A percentile compares a stretch with the other conserved stretches of the same genome.
Evolutionary conservation across 2,797 vertebrate genomes (phyloP).

Genomic region (Scarus forsteni): DNA sequence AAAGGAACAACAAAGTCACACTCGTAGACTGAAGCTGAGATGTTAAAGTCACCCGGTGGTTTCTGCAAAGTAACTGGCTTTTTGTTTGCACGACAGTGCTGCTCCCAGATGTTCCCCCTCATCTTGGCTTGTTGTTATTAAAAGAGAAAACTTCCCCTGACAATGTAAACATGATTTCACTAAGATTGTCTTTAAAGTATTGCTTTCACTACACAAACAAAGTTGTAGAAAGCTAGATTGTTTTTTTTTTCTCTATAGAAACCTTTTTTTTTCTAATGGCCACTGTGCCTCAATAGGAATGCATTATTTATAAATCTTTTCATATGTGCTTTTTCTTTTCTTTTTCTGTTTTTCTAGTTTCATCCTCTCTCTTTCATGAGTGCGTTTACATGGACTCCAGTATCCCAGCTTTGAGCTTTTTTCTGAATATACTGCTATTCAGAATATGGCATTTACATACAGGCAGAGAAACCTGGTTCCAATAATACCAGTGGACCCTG

Average conservation of each 20-base stretch:
- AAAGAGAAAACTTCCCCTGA: slow-evolving; percentile 72
- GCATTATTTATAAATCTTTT: slow-evolving; percentile 81
- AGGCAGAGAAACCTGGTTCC: no score
- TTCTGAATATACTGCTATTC: no score
- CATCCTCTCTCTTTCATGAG: slow-evolving; percentile 25
- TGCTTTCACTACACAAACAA: slow-evolving; percentile 86
- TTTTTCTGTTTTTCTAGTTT: slow-evolving; percentile 45
- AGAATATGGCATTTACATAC: no score
- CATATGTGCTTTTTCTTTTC: slow-evolving; percentile 80
- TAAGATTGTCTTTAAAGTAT: slow-evolving; percentile 89
- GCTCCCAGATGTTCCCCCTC: slow-evolving; percentile 36
- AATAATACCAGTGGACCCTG: no score
- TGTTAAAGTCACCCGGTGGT: slow-evolving; percentile 31
- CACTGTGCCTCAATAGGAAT: slow-evolving; percentile 80
- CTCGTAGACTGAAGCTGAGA: slow-evolving; percentile 14
- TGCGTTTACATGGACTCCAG: no score
- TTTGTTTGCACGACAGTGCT: slow-evolving; percentile 49
- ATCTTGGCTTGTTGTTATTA: slow-evolving; percentile 61
- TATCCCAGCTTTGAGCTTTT: no score
- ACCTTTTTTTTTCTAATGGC: slow-evolving; percentile 74
- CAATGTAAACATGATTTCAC: slow-evolving; percentile 89
- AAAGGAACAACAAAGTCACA: slow-evolving; percentile 2
- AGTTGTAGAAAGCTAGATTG: slow-evolving; percentile 89
- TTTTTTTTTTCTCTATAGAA: slow-evolving; percentile 75
- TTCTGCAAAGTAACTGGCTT: slow-evolving; percentile 33